phyloP scores from a whole-genome alignment of 2,797 vertebrate species.

The Margarornis squamiger region DNA sequence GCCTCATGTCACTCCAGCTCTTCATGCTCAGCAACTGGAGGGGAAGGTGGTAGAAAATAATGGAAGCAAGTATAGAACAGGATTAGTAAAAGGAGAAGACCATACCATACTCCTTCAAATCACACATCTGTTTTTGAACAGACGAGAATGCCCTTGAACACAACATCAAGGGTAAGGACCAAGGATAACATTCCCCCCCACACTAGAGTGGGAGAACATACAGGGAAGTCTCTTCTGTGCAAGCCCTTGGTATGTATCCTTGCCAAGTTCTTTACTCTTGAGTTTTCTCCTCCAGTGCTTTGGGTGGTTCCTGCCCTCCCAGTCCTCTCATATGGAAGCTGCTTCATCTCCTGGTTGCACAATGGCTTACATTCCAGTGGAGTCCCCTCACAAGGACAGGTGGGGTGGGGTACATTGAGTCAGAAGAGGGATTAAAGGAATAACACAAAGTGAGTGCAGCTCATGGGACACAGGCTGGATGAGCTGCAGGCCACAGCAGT shows the following conservation, averaged over 20 bases:
- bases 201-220: accelerated
- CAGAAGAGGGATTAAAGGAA: neutral
- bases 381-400: neutral
- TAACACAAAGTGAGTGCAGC: neutral
- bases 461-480: neutral
- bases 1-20: constrained; percentile 92
- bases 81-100: neutral
- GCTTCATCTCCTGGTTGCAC: neutral
- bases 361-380: neutral
- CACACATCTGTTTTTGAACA: neutral
- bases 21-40: constrained; percentile 86
- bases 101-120: neutral
- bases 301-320: neutral
- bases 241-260: neutral
- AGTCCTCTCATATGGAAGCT: neutral
- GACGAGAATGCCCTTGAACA: neutral
- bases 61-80: neutral
- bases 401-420: neutral
- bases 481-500: neutral
- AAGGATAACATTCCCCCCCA: neutral
- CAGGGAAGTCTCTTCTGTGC: neutral
- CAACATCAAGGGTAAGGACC: neutral
- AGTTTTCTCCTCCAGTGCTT: neutral
- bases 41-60: neutral
- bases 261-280: neutral